A percentile compares a stretch with the other conserved stretches of the same genome.
Evolutionary conservation across 37 sponge, comb jelly and placozoan species (phyloP).

Genomic region (Halichondria panicea): DNA sequence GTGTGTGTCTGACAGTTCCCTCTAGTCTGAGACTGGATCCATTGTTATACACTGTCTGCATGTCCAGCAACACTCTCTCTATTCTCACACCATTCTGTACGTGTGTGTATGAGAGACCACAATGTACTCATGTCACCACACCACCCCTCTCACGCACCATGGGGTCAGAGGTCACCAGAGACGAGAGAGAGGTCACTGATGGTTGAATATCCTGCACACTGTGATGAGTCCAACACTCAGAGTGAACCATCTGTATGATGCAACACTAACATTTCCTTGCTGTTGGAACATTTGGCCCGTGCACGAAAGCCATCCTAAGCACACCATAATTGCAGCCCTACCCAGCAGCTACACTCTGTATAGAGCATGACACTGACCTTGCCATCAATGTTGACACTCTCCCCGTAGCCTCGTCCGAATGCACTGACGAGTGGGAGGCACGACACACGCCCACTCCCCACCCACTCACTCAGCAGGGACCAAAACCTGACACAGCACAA

Average conservation of each 20-base stretch:
- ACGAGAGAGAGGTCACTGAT: no score
- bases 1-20: slow-evolving; percentile 17
- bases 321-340: no score
- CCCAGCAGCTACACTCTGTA: no score
- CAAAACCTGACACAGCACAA: slow-evolving; percentile 56
- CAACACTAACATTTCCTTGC: no score
- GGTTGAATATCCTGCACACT: slow-evolving; percentile 85
- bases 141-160: no score
- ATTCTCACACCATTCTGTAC: slow-evolving; percentile 34
- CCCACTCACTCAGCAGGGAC: slow-evolving; percentile 48
- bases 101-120: background rate
- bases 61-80: slow-evolving; percentile 40
- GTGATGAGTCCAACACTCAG: slow-evolving; percentile 66
- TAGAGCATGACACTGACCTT: slow-evolving; percentile 46
- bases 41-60: slow-evolving; percentile 50
- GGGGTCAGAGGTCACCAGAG: no score
- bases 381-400: slow-evolving; percentile 62
- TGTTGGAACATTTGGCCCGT: no score
- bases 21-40: slow-evolving; percentile 50
- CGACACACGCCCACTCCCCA: background rate
- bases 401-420: slow-evolving; percentile 73
- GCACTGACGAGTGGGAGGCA: slow-evolving; percentile 67
- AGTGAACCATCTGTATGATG: slow-evolving; percentile 53
- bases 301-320: no score
- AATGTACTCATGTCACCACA: background rate